Conservation (phyloP, 2,113 vertebrate species). For the Xenopus laevis region DNA sequence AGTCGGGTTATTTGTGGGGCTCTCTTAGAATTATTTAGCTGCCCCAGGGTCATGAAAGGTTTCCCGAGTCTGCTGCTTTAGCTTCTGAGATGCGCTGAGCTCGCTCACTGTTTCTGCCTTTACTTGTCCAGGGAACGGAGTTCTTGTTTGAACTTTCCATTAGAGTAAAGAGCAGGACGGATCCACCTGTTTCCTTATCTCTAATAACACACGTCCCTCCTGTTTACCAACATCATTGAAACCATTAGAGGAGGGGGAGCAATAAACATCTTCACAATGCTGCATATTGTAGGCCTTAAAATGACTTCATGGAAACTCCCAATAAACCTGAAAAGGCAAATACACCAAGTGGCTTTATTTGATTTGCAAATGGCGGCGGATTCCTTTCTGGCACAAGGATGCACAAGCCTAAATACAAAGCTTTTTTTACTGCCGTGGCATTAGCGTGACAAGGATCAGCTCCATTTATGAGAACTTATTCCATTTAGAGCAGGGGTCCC, state of each 20-base stretch:
- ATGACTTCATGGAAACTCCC: not conserved
- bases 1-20: constrained; percentile 2
- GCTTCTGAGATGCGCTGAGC: not conserved
- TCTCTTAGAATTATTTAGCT: constrained; percentile 26
- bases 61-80: not conserved
- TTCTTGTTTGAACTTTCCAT: constrained; percentile 55
- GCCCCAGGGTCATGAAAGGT: constrained; percentile 16
- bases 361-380: not conserved
- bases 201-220: constrained; percentile 49
- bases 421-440: not conserved
- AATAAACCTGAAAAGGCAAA: not conserved
- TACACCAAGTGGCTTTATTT: not conserved
- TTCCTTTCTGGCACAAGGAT: not conserved
- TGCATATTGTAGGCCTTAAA: not conserved
- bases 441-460: too few species aligned
- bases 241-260: constrained; percentile 45
- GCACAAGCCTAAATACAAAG: not conserved
- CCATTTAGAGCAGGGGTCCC: too few species aligned
- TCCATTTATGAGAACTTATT: too few species aligned
- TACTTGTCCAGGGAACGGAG: constrained; percentile 37
- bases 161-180: constrained; percentile 59
- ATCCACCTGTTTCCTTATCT: constrained; percentile 63
- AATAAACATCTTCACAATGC: not conserved
- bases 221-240: constrained; percentile 65
- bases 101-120: not conserved